Evolutionary conservation across 2,113 vertebrate genomes (phyloP), one percentile per base, ranked within the genome.

Genomic region (Pteruthius melanotis): DNA sequence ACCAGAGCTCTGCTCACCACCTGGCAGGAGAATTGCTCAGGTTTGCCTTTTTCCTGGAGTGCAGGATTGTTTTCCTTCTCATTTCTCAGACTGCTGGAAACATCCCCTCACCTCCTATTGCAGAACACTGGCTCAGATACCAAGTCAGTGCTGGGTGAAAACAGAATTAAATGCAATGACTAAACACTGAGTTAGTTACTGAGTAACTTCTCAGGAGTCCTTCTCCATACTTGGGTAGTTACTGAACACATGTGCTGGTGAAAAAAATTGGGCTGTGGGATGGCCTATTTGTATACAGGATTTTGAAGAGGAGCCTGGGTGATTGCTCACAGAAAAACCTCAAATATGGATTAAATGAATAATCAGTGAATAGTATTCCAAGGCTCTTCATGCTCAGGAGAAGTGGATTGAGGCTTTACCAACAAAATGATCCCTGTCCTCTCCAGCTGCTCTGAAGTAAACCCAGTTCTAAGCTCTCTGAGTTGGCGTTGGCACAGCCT

Each of bases 401-500:
- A 22, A 8, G 35, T 10, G 23, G 30, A 54, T 13, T 69, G 82
- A 56, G 64, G 8, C 35, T 59, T 77, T 23, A 30, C 19, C 40
- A 17, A 18, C 11, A 14, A 12, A 57, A 42, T 0, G 0, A 21
- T 66, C 47, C 47, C 23, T 1, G 9, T 87, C 21, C 45, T 33
- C 30, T 60, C 11, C 27, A 52, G 54, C 35, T 86, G 40, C 64
- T 26, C 14, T 30, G 33, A 59, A 21, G 8, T 5, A 13, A 71
- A 20, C 12, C 5, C 50, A 45, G 18, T 2, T 13, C 40, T 47
- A 40, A 5, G 30, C n/a, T 40, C 28, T 17, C 59, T 49, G 44
- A 0, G 2, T 6, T n/a, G 42, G 42, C 5, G 4, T 13, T 3
- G 15, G 71, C 35, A 20, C 26, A 7, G 4, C 59, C 42, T 1